Percentiles rank a stretch among this genome's conserved stretches.
phyloP scores from a whole-genome alignment of 1,140 invertebrate species.

The Drosophila pachea region DNA sequence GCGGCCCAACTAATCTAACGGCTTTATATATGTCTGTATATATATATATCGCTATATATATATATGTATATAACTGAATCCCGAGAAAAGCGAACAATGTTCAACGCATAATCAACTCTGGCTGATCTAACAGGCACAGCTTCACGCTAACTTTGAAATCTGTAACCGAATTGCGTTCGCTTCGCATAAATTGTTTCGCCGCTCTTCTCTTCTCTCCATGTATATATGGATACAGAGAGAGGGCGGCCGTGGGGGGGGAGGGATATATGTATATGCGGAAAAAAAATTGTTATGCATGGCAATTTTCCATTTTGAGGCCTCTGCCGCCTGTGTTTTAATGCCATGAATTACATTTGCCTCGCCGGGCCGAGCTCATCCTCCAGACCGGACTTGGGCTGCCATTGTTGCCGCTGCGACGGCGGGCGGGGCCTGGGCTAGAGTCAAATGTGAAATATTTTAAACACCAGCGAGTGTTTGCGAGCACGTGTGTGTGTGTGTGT shows the following conservation, averaged over 20 bases:
- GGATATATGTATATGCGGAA: conserved; percentile 7
- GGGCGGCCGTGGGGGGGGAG: too few species aligned
- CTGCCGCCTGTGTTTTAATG: conserved; percentile 62
- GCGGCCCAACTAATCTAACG: conserved; percentile 5
- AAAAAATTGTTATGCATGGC: conserved; percentile 72
- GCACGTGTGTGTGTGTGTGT: background rate
- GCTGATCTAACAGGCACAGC: conserved; percentile 27
- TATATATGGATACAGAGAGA: too few species aligned
- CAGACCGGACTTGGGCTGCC: conserved; percentile 16
- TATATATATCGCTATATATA: too few species aligned
- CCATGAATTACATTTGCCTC: conserved; percentile 60
- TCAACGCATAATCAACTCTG: conserved; percentile 23
- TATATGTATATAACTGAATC: background rate
- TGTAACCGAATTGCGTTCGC: conserved; percentile 65
- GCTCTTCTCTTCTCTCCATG: too few species aligned
- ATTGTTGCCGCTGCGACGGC: conserved; percentile 48
- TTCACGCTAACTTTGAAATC: conserved; percentile 45
- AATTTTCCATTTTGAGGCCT: conserved; percentile 75
- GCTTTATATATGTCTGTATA: background rate
- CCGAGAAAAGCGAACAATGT: conserved; percentile 19
- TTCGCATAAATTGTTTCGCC: conserved; percentile 67
- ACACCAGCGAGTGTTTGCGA: conserved; percentile 47
- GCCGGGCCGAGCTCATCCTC: conserved; percentile 27
- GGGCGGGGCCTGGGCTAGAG: conserved; percentile 44
- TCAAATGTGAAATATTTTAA: conserved; percentile 74